Evolutionary conservation across 2,113 vertebrate species (phyloP).

Genomic region (Eleginops maclovinus): DNA sequence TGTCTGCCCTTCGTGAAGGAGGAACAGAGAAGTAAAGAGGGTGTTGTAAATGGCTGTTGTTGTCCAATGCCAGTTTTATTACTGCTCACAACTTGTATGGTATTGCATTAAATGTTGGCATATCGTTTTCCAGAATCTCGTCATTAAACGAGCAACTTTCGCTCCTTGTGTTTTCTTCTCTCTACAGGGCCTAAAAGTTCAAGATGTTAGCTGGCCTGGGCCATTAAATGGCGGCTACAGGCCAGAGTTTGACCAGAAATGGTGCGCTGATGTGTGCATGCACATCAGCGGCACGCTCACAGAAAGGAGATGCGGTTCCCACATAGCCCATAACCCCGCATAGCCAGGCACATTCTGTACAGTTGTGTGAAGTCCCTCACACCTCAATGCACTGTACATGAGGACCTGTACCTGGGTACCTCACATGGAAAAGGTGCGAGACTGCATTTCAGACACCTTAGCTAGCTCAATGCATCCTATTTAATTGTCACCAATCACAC

Average conservation of each 20-base stretch:
- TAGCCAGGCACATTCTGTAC: slow-evolving; percentile 66
- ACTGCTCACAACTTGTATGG: slow-evolving; percentile 23
- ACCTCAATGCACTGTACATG: slow-evolving; percentile 39
- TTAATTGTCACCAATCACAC: neutral
- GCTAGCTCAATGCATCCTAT: neutral
- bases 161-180: slow-evolving; percentile 91
- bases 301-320: slow-evolving; percentile 71
- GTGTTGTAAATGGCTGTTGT: slow-evolving; percentile 47
- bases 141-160: slow-evolving; percentile 92
- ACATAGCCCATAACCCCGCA: slow-evolving; percentile 61
- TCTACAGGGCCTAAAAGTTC: slow-evolving; percentile 94
- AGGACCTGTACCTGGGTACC: slow-evolving; percentile 62
- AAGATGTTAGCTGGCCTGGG: slow-evolving; percentile 95
- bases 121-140: slow-evolving; percentile 70
- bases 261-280: slow-evolving; percentile 72
- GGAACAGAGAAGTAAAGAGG: slow-evolving; percentile 73
- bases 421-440: slow-evolving; percentile 50
- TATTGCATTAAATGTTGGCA: slow-evolving; percentile 57
- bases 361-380: slow-evolving; percentile 55
- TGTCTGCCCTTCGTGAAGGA: slow-evolving; percentile 72
- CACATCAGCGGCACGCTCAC: slow-evolving; percentile 63
- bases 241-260: slow-evolving; percentile 88
- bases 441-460: slow-evolving; percentile 38
- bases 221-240: slow-evolving; percentile 92
- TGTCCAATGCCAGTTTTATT: slow-evolving; percentile 32